phyloP scores from a whole-genome alignment of 1,140 invertebrate genomes.

The Drosophila ohnishii region DNA sequence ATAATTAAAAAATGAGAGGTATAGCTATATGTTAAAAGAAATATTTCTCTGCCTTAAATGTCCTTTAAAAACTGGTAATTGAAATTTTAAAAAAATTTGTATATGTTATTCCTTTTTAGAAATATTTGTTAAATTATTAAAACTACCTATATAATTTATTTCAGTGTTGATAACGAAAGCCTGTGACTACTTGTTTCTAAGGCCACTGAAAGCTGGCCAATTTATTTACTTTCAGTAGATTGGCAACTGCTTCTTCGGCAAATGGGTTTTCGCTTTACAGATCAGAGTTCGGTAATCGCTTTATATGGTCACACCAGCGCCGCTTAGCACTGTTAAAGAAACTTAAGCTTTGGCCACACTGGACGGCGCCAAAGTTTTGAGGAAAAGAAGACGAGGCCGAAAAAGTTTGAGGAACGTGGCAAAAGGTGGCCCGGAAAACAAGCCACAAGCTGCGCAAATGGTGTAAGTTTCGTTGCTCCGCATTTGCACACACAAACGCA shows the following conservation, averaged over 20 bases:
- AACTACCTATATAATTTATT: background rate
- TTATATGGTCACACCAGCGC: conserved; percentile 44
- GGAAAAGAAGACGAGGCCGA: background rate
- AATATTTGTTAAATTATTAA: background rate
- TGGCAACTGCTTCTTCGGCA: background rate
- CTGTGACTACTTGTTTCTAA: conserved; percentile 26
- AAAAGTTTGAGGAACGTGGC: conserved; percentile 23
- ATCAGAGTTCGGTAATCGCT: conserved; percentile 49
- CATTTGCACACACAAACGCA: background rate
- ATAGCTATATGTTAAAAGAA: background rate
- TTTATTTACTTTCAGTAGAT: conserved; percentile 24
- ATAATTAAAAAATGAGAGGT: too few relatives aligned
- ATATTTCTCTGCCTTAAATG: background rate
- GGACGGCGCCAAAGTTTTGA: conserved; percentile 19
- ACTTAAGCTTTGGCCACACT: conserved; percentile 45
- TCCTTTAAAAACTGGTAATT: too few relatives aligned
- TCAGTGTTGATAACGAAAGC: conserved; percentile 5
- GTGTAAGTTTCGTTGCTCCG: conserved; percentile 28
- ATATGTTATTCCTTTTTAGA: background rate
- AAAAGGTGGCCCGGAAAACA: conserved; percentile 22
- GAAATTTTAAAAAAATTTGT: background rate
- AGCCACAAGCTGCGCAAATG: conserved; percentile 34
- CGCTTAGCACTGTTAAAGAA: conserved; percentile 16
- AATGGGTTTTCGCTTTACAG: conserved; percentile 10
- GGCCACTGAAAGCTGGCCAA: conserved; percentile 28